Evolutionary conservation across 2,888 invertebrate species (phyloP).

Genomic region (Meteorus colon): DNA sequence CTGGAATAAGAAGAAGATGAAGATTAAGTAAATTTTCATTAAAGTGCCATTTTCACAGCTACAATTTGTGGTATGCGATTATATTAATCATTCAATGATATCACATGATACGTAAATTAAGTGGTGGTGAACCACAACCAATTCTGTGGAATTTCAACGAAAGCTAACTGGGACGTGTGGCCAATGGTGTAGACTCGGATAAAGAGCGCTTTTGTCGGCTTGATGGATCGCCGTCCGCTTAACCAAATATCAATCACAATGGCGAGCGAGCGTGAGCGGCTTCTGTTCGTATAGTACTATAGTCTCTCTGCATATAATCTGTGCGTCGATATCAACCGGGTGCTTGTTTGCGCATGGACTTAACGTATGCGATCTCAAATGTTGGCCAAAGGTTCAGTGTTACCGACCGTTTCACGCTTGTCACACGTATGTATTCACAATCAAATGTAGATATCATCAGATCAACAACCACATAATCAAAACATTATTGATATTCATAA

Average conservation of each 20-base stretch:
- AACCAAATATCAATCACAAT: constrained; percentile 64
- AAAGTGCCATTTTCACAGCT: not conserved
- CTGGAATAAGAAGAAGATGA: constrained; percentile 74
- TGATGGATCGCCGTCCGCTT: constrained; percentile 62
- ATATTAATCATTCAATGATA: constrained; percentile 3
- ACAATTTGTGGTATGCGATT: not conserved
- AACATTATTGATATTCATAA: not conserved
- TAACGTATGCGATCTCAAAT: constrained; percentile 42
- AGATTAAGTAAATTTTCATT: not conserved
- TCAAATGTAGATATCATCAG: constrained; percentile 15
- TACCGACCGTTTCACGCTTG: not conserved
- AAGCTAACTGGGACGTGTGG: constrained; percentile 45
- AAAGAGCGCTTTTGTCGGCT: constrained; percentile 57
- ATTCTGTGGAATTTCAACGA: constrained; percentile 14
- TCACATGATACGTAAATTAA: not conserved
- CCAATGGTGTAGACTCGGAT: constrained; percentile 53
- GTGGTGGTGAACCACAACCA: not conserved
- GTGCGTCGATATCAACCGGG: constrained; percentile 55
- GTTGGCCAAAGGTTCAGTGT: not conserved
- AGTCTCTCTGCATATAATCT: constrained; percentile 60
- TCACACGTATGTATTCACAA: not conserved
- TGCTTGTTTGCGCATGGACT: constrained; percentile 59
- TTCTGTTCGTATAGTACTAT: constrained; percentile 44
- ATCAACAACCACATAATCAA: not conserved
- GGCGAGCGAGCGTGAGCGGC: constrained; percentile 41